Conservation (phyloP, 2,797 vertebrate species). For the Coracias cyanogaster region DNA sequence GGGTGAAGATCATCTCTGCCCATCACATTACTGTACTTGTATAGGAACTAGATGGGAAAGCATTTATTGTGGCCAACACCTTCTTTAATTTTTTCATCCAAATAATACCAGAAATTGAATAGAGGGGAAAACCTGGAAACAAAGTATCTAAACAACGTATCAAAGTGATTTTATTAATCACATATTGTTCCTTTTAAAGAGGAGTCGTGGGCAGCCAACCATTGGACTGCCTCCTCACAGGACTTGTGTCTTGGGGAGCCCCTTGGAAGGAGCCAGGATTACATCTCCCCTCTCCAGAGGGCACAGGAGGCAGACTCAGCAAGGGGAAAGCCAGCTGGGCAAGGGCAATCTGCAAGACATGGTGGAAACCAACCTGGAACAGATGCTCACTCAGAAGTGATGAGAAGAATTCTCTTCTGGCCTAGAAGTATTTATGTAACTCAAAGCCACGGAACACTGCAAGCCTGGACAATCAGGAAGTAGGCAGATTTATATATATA, state of each 20-base stretch:
- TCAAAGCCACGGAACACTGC: neutral
- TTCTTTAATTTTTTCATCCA: neutral
- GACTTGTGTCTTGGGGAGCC: neutral
- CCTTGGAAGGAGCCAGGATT: too few relatives aligned
- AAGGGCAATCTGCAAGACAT: neutral
- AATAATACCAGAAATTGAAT: neutral
- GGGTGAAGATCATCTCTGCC: neutral
- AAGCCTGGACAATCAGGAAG: neutral
- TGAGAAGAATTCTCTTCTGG: neutral
- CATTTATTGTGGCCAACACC: neutral
- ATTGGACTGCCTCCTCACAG: neutral
- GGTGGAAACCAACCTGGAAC: neutral
- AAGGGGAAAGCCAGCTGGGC: neutral
- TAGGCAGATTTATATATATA: too few relatives aligned
- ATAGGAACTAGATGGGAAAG: neutral
- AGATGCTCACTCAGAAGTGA: neutral
- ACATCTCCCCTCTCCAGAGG: rapidly evolving
- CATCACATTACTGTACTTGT: neutral
- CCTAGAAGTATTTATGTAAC: neutral
- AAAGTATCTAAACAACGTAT: neutral
- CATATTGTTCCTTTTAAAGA: neutral
- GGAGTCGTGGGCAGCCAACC: neutral
- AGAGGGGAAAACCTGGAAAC: neutral
- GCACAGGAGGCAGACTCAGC: neutral
- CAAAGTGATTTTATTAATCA: neutral